A percentile compares a stretch with the other conserved stretches of the same genome.
Conservation (phyloP, 2,888 invertebrate genomes). For the Erannis defoliaria region DNA sequence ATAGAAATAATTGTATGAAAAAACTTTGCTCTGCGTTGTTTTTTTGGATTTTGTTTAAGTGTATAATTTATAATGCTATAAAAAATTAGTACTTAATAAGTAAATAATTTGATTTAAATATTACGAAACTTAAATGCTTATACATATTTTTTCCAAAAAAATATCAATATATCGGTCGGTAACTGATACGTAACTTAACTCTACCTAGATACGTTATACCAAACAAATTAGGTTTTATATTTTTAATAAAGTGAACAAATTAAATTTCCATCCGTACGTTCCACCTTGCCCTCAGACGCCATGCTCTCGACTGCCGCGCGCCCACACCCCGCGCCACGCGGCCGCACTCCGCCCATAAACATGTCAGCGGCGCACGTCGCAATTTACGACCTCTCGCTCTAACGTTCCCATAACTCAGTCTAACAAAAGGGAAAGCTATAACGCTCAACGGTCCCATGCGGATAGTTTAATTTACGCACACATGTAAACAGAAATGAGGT, state of each 20-base stretch:
- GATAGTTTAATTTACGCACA: constrained; percentile 86
- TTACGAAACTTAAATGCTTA: too few species aligned
- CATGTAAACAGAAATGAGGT: constrained; percentile 78
- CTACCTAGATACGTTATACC: too few species aligned
- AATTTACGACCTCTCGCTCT: constrained; percentile 86
- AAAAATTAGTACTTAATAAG: too few species aligned
- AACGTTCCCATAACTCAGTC: constrained; percentile 82
- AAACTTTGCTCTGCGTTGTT: neutral
- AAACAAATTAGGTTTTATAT: neutral
- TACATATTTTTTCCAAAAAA: too few species aligned
- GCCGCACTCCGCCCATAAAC: constrained; percentile 85
- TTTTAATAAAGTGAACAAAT: neutral
- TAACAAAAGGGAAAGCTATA: constrained; percentile 87
- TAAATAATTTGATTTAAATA: too few species aligned
- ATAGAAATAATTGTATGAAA: neutral
- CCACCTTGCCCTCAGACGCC: constrained; percentile 64
- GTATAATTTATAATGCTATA: neutral
- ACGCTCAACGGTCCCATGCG: constrained; percentile 85
- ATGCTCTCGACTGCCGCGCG: constrained; percentile 81
- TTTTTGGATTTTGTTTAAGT: neutral
- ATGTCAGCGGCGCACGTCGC: constrained; percentile 81
- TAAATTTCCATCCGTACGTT: constrained; percentile 12
- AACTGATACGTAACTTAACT: too few species aligned
- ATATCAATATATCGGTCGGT: too few species aligned
- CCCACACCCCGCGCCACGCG: constrained; percentile 70